Base-by-base conservation (phyloP, 2,113 vertebrate genomes). In the Tachysurus vachellii region DNA sequence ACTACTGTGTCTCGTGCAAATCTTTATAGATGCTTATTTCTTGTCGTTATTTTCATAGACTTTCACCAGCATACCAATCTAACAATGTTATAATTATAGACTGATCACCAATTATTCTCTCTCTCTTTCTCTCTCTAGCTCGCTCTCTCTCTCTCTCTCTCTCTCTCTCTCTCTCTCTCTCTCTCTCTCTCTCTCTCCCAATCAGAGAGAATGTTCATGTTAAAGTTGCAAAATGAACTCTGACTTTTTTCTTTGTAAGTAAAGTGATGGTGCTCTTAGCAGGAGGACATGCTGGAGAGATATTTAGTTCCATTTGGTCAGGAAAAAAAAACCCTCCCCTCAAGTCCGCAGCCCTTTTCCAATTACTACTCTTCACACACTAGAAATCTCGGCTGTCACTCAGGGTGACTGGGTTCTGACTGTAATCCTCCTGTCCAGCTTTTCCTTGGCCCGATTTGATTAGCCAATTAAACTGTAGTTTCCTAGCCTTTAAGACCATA, bases 371-470 rank as follows among this genome's bases (percentile, higher is more conserved):
- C 87, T 91, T 89, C 66, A 91, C 86, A 88, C 85, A 85, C 71
- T 91, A 91, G 84, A 91, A 91, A 89, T 85, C 86, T 85, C 80
- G 90, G 59, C 62, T 90, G 90, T 86, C 92, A 91, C 89, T 93
- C 86, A 89, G 54, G 79, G 90, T 87, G 76, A 80, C 80, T 90
- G 54, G 79, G 56, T 84, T 83, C 89, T 91, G 89, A 89, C 87
- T 81, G 81, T 90, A 90, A 91, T 90, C 85, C 85, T 86, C 85
- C 71, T 84, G 82, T 87, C 88, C 86, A 86, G 89, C 81, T 79
- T 79, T 82, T 87, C 88, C 85, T 86, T 83, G 85, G 80, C 59
- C 86, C 83, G 86, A 85, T 88, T 83, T 87, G 83, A 88, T 88
- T 88, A 88, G 86, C 81, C 80, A 88, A 88, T 91, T 77, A 89